Base-by-base conservation (phyloP, 2,888 invertebrate genomes). In the Helobdella robusta region DNA sequence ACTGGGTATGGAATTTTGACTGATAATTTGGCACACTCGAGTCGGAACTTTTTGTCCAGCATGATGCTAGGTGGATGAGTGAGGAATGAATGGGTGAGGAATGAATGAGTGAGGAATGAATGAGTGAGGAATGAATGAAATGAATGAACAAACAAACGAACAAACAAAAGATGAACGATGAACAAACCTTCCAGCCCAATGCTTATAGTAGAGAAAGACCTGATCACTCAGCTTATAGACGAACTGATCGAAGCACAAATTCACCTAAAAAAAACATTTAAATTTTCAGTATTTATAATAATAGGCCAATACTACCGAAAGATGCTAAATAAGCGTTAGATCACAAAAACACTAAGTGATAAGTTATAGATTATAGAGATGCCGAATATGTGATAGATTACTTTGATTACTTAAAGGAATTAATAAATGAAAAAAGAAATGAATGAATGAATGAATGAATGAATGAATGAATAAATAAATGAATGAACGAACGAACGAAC, bases 181-280 rank as follows among this genome's bases (percentile, higher is more conserved):
- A 20, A 2, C 75, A 76, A 73, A 87, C 87, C 87, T 89, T 61
- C 92, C 87, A 6, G 98, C 94, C 72, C 94, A 80, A 77, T 95
- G 95, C 76, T 98, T 98, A 81, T 95, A 98, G 78, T 97, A 92
- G 1, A 91, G 88, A 79, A 95, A 98, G 61, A 98, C 91, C 77
- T 97, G 94, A 76, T 98, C 97, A 72, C 92, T 92, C 64, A 98
- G 81, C 80, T 97, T 97, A 82, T 92, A 97, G 32, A 98, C 95
- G 81, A 98, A 97, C 83, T 98, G 97, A 81, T 98, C 98, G 82
- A 98, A 98, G 80, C 97, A 98, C 64, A 98, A 82, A 81, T 98
- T 98, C 0, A 98, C 97, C 80, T 78, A 71, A 58, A 72, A 68
- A 44, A 46, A 59, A 66, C 23, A 59, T 61, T 48, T 15, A 58